Conservation (phyloP, 1,140 invertebrate genomes). For the Harpegnathos saltator region DNA sequence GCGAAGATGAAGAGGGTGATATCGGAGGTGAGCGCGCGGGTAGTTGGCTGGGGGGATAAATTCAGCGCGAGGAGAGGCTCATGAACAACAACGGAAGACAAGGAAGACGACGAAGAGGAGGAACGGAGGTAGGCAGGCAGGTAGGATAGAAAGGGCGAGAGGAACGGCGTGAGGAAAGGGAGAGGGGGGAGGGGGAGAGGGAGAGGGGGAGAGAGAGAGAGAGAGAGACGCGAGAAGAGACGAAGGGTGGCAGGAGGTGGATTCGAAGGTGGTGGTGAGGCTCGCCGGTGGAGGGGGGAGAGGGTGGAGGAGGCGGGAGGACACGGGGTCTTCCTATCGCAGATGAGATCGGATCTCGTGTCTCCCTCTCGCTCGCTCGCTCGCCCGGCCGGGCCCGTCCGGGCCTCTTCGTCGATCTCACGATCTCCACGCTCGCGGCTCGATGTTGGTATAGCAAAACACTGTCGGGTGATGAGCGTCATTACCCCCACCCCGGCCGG, state of each 20-base stretch:
- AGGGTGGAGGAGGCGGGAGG: constrained; percentile 75
- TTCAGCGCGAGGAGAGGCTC: constrained; percentile 35
- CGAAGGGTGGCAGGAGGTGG: constrained; percentile 67
- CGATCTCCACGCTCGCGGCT: constrained; percentile 59
- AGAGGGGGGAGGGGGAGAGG: background rate
- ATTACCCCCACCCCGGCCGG: constrained; percentile 82
- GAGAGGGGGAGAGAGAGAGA: background rate
- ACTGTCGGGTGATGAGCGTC: constrained; percentile 85
- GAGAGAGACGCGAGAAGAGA: constrained; percentile 10
- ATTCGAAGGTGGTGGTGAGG: constrained; percentile 59
- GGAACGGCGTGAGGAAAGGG: background rate
- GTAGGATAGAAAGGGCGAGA: background rate
- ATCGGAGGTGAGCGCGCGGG: constrained; percentile 11
- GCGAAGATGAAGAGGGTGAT: constrained; percentile 54
- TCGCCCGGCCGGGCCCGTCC: constrained; percentile 42
- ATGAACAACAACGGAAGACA: constrained; percentile 43
- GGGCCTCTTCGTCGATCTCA: constrained; percentile 46
- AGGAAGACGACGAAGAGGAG: constrained; percentile 35
- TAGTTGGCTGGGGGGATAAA: constrained; percentile 55
- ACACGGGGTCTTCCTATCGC: constrained; percentile 80
- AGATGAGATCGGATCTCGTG: constrained; percentile 81
- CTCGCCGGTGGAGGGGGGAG: constrained; percentile 56
- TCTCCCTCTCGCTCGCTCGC: constrained; percentile 73
- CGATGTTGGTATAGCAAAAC: constrained; percentile 85
- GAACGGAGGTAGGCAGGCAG: background rate